Percentiles rank a stretch among this genome's conserved stretches.
phyloP scores from a whole-genome alignment of 64 coral and sea anemone species.

The Pachyseris speciosa region DNA sequence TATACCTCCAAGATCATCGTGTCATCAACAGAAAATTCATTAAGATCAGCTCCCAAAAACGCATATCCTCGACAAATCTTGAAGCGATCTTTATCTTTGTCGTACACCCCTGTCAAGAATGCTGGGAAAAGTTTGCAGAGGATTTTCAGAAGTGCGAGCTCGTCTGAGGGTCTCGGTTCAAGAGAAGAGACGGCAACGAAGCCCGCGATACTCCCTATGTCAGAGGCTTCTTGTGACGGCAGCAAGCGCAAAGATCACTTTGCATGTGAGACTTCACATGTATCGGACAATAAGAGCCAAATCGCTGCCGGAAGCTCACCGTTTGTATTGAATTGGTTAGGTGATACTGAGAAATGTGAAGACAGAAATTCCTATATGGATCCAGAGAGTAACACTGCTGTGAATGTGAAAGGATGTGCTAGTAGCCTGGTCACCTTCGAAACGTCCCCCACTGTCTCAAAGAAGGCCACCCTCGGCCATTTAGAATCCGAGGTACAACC shows the following conservation, averaged over 20 bases:
- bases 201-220: not conserved
- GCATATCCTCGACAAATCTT: not conserved
- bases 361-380: not conserved
- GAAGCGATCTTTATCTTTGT: conserved; percentile 4
- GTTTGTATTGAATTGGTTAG: not conserved
- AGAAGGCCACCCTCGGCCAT: not conserved
- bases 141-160: not conserved
- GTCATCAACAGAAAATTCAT: not conserved
- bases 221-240: not conserved
- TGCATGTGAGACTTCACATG: not conserved
- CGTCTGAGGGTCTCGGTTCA: not conserved
- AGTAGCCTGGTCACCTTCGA: not conserved
- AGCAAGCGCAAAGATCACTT: not conserved
- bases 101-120: not conserved
- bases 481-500: not conserved
- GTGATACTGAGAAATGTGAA: not conserved
- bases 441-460: not conserved
- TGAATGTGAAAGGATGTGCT: not conserved
- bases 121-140: not conserved
- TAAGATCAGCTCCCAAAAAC: not conserved
- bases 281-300: not conserved
- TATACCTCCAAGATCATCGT: conserved; percentile 15
- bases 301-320: not conserved
- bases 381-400: not conserved
- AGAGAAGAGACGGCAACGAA: not conserved